Evolutionary conservation across 2,888 invertebrate genomes (phyloP), one percentile per base, ranked within the genome.

Genomic region (Trilocha varians): DNA sequence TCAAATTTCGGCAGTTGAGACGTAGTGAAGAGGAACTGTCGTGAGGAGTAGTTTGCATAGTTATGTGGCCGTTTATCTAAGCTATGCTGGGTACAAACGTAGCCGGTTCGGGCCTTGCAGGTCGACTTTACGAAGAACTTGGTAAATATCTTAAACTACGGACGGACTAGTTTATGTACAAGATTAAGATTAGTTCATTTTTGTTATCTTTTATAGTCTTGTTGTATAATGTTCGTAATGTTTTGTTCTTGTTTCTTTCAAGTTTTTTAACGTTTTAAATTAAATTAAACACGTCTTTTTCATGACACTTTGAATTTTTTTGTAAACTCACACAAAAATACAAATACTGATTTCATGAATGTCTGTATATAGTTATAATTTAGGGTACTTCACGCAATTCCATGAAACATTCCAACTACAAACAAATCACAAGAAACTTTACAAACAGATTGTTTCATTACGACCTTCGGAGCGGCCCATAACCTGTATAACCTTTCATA

Each of bases 31-130:
- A 18, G 43, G 41, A 14, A 38, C 34, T 33, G 42, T 49, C 51
- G 42, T 46, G 59, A 63, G 66, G 68, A 73, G 73, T 75, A 77
- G 78, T 79, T 80, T 80, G 76, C 76, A 80, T 80, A 78, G 78
- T 69, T 78, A 80, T 77, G 75, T 78, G 67, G 61, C 57, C 71
- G 73, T 78, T 78, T 79, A 79, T 78, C 78, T 78, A 73, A 78
- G 76, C 69, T 73, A 70, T 74, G 75, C 77, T 63, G 48, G 61
- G 66, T 65, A 64, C 64, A 66, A 66, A 57, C 64, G 62, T 54
- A 52, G 50, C 45, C 50, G 56, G 59, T 60, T 61, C 63, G 58
- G 61, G 63, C 64, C 56, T 55, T 65, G 65, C 63, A 65, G 65
- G 68, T 68, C 65, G 64, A 55, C 61, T 58, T 64, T 63, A 55